These are phyloP conservation scores for Erebia palarica DNA, from an alignment of 2,888 invertebrate species.

Conservation along the genomic window DNA sequence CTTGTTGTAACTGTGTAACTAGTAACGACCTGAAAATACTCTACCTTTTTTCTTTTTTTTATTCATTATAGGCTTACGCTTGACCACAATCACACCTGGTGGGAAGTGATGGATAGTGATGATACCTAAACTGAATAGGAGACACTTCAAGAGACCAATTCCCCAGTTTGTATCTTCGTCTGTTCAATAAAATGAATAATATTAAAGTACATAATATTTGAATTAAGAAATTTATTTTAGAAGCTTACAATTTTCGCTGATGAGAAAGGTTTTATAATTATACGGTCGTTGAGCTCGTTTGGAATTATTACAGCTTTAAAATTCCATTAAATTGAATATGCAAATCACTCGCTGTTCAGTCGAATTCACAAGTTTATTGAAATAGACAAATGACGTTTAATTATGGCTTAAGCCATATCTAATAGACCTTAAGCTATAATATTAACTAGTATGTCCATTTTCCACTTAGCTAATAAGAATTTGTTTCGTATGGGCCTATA, in stretches of 20 bases:
- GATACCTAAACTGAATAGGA: no score
- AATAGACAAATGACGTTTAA: conserved; percentile 2
- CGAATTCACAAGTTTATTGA: conserved; percentile 22
- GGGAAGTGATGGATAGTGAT: no score
- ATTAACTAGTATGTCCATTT: no score
- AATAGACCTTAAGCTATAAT: no score
- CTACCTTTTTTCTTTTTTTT: no score
- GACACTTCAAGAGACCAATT: neutral
- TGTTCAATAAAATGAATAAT: neutral
- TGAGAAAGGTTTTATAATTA: conserved; percentile 51
- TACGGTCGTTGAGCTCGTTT: conserved; percentile 51
- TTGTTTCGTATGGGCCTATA: no score
- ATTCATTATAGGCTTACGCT: no score
- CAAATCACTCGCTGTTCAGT: conserved; percentile 44
- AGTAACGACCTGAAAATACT: no score
- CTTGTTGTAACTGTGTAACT: neutral
- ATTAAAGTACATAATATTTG: no score
- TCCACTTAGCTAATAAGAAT: no score
- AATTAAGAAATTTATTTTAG: conserved; percentile 22
- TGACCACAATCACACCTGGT: no score
- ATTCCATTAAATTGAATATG: conserved; percentile 53
- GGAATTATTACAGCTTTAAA: conserved; percentile 51
- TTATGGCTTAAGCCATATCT: neutral
- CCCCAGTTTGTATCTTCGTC: neutral
- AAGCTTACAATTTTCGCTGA: conserved; percentile 44